Evolutionary conservation across 2,113 vertebrate genomes (phyloP), one percentile per base, ranked within the genome.

Genomic region (Lasiurus cinereus): DNA sequence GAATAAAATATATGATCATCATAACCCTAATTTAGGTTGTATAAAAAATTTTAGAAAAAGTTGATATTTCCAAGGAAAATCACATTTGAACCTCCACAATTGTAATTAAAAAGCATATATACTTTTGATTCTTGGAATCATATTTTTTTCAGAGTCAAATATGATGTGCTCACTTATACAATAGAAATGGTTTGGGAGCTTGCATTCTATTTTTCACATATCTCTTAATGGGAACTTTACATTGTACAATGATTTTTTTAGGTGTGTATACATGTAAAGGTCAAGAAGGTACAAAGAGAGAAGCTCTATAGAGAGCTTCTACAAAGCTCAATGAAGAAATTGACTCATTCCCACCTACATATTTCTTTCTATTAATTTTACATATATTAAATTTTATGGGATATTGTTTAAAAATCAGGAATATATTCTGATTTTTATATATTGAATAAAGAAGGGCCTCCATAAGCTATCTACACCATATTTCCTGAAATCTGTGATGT

Each of bases 11-110:
- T 89, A 36, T 80, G 22, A 73, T 16, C 10, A 62, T 15, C 0
- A 2, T 91, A 88, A 94, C 14, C 14, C 7, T 36, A 86, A 33
- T 59, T 91, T 43, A 54, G 39, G 5, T 59, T 31, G 52, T 54
- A 22, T 14, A 88, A 43, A 69, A 73, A 78, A 36, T 22, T 83
- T 84, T 19, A 88, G 10, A 27, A 90, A 94, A 89, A 12, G 0
- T 24, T 93, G 12, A 83, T 29, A 76, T 70, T 79, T 70, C 24
- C 31, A 89, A 88, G 15, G 36, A 78, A 88, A 93, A 73, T 78
- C 8, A 33, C 54, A 83, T 48, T 46, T 5, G 11, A 87, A 74
- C 4, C 13, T 78, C 8, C 24, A 92, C 83, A 86, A 73, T 13
- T 62, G 33, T 24, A 96, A 91, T 50, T 74, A 69, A 73, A 90